These are phyloP conservation scores for Podilymbus podiceps DNA, from an alignment of 2,113 vertebrate species.

Conservation along the genomic window DNA sequence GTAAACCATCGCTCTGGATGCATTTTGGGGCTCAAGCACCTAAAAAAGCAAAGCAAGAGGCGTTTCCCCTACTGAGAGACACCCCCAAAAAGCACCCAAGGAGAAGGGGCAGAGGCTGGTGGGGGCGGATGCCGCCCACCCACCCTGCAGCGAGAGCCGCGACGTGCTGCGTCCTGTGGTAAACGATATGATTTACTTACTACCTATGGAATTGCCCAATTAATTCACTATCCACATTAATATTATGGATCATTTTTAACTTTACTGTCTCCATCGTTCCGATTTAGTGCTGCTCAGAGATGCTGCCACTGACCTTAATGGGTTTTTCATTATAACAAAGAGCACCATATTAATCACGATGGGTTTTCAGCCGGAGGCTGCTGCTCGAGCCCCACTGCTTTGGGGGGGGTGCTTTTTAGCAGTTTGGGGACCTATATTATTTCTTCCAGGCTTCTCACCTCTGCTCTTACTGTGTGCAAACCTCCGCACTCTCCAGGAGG, in stretches of 20 bases:
- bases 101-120: neutral
- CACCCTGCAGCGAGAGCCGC: neutral
- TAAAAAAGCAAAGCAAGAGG: neutral
- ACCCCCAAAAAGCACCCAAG: neutral
- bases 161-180: fast-evolving
- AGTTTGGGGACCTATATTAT: conserved; percentile 1
- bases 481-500: conserved; percentile 27
- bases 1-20: neutral
- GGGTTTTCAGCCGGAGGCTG: neutral
- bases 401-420: conserved; percentile 13
- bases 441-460: neutral
- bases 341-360: conserved; percentile 36
- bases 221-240: conserved; percentile 67
- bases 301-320: conserved; percentile 62
- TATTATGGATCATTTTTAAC: conserved; percentile 66
- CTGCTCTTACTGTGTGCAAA: neutral
- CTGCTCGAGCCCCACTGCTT: neutral
- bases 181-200: conserved; percentile 46
- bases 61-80: neutral
- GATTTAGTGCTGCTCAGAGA: conserved; percentile 63
- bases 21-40: neutral
- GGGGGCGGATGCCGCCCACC: fast-evolving
- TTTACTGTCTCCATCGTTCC: conserved; percentile 64
- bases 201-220: conserved; percentile 56
- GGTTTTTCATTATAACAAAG: conserved; percentile 62